A percentile compares a stretch with the other conserved stretches of the same genome.
phyloP scores from a whole-genome alignment of 2,888 invertebrate species.

The Yponomeuta sedellus region DNA sequence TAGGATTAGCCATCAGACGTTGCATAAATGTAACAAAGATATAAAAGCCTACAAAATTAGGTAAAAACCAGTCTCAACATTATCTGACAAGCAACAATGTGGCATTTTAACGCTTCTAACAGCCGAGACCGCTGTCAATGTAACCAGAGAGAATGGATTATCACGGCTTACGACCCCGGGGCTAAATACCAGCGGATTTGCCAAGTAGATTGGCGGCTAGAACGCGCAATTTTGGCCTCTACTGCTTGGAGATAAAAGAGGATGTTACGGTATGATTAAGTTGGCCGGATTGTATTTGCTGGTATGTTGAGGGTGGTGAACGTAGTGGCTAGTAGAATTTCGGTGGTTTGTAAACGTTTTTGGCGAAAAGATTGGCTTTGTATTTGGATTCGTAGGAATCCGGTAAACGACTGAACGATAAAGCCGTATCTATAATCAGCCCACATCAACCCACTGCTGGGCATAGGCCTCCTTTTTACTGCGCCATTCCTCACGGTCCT shows the following conservation, averaged over 20 bases:
- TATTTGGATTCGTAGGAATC: too few relatives aligned
- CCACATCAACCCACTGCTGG: too few relatives aligned
- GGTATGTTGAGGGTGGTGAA: neutral
- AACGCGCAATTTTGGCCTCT: neutral
- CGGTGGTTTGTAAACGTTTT: neutral
- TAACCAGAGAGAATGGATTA: slow-evolving; percentile 39
- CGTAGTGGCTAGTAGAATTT: neutral
- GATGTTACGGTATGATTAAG: neutral
- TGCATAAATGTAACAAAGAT: too few relatives aligned
- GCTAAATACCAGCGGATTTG: slow-evolving; percentile 20
- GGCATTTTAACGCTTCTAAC: slow-evolving; percentile 15
- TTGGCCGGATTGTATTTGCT: neutral
- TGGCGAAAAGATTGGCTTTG: too few relatives aligned
- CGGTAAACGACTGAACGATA: too few relatives aligned
- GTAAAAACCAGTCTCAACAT: neutral
- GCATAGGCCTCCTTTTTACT: too few relatives aligned
- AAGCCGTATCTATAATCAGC: too few relatives aligned
- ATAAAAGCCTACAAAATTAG: too few relatives aligned
- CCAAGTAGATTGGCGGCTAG: neutral
- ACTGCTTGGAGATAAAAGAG: neutral
- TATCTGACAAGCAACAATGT: neutral
- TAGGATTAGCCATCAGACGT: too few relatives aligned
- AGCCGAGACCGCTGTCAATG: slow-evolving; percentile 32
- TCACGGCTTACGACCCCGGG: slow-evolving; percentile 29
- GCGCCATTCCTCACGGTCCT: too few relatives aligned